These are phyloP conservation scores for Drosophila anomelani DNA, from an alignment of 2,888 invertebrate genomes.

Conservation along the genomic window DNA sequence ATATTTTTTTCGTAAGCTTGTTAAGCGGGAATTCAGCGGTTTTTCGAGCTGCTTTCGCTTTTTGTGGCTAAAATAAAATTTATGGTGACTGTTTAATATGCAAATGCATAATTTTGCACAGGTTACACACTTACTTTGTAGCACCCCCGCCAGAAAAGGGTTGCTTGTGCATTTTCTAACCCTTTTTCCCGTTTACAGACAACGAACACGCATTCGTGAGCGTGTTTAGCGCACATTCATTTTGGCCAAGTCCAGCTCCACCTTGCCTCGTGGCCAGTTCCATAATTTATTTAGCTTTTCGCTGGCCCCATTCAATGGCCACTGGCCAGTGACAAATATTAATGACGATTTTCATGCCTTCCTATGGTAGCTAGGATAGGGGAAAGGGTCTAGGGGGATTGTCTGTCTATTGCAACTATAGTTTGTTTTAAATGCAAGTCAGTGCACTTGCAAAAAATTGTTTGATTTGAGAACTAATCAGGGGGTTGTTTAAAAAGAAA, in stretches of 20 bases:
- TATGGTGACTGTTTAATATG: constrained; percentile 75
- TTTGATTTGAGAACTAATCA: background rate
- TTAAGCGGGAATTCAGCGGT: constrained; percentile 39
- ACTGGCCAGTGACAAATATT: constrained; percentile 83
- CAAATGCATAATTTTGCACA: constrained; percentile 78
- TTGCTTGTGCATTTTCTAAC: constrained; percentile 66
- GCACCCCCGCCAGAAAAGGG: constrained; percentile 50
- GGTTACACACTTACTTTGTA: constrained; percentile 25
- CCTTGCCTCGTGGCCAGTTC: constrained; percentile 42
- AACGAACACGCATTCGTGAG: constrained; percentile 71
- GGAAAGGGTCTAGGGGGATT: background rate
- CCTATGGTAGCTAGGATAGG: constrained; percentile 33
- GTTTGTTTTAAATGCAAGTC: constrained; percentile 13
- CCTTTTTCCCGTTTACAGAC: constrained; percentile 63
- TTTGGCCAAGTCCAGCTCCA: constrained; percentile 52
- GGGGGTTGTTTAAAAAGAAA: no score
- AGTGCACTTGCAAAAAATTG: constrained; percentile 20
- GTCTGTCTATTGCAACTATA: constrained; percentile 40
- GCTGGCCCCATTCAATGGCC: constrained; percentile 69
- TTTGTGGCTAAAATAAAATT: constrained; percentile 45
- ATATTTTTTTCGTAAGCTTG: constrained; percentile 31
- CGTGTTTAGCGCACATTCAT: constrained; percentile 75
- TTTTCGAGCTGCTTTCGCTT: constrained; percentile 39
- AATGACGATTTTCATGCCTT: constrained; percentile 83
- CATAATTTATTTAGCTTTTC: constrained; percentile 69